These are phyloP conservation scores for Heliconius melpomene DNA, from an alignment of 1,140 invertebrate species.

Conservation along the genomic window DNA sequence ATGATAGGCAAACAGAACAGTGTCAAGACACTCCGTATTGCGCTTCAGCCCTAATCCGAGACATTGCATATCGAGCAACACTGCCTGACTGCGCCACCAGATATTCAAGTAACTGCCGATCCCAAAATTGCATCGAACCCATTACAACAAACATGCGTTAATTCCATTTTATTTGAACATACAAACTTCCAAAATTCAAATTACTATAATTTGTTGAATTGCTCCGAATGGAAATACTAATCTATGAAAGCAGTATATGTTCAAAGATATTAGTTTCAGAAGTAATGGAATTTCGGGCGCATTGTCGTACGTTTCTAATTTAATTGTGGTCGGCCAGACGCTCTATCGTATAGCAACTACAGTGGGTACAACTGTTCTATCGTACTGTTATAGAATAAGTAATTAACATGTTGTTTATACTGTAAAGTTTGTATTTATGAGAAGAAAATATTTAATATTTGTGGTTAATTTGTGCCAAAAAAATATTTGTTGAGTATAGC, in stretches of 20 bases:
- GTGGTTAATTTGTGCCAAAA: no score
- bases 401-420: constrained; percentile 13
- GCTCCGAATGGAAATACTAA: constrained; percentile 30
- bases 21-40: no score
- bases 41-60: no score
- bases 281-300: constrained; percentile 31
- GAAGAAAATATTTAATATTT: no score
- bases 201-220: constrained; percentile 26
- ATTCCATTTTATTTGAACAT: constrained; percentile 2
- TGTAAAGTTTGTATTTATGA: no score
- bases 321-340: constrained; percentile 32
- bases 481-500: no score
- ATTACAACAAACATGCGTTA: background rate
- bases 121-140: background rate
- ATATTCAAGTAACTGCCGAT: background rate
- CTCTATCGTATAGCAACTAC: constrained; percentile 4
- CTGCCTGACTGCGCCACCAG: no score
- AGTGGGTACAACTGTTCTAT: constrained; percentile 9
- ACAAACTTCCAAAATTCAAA: constrained; percentile 18
- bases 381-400: constrained; percentile 16
- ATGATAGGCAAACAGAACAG: no score
- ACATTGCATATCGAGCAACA: no score
- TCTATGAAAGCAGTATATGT: constrained; percentile 24
- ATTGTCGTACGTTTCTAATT: constrained; percentile 32
- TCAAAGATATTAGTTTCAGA: constrained; percentile 32